Evolutionary conservation across 2,113 vertebrate species (phyloP).

Genomic region (Sander lucioperca): DNA sequence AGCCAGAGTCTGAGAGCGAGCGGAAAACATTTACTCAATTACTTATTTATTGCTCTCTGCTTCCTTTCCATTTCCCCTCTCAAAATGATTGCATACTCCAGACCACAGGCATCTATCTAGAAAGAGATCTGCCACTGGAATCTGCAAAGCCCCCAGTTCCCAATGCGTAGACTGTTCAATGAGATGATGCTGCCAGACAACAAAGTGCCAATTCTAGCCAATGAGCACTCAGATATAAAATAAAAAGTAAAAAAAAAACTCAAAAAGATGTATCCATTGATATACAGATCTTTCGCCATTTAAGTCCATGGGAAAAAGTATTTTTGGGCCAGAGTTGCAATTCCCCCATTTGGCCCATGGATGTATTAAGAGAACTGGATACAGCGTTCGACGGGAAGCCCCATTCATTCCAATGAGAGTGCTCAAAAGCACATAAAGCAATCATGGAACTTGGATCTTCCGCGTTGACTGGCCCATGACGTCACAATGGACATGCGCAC

Average conservation of each 20-base stretch:
- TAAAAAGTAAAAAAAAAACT: not conserved
- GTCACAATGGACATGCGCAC: too few species aligned
- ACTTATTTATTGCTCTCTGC: slow-evolving; percentile 48
- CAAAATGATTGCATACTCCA: slow-evolving; percentile 18
- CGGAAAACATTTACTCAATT: slow-evolving; percentile 37
- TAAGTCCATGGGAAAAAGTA: too few species aligned
- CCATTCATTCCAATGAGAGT: too few species aligned
- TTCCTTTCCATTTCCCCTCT: slow-evolving; percentile 46
- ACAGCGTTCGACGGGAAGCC: too few species aligned
- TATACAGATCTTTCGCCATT: too few species aligned
- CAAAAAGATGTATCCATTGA: too few species aligned
- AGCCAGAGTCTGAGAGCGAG: slow-evolving; percentile 9
- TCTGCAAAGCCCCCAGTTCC: slow-evolving; percentile 23
- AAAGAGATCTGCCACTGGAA: slow-evolving; percentile 39
- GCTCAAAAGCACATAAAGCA: too few species aligned
- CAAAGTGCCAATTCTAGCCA: not conserved
- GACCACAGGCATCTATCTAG: slow-evolving; percentile 21
- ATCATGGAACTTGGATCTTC: too few species aligned
- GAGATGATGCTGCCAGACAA: slow-evolving; percentile 26
- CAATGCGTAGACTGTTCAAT: slow-evolving; percentile 5
- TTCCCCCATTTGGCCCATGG: too few species aligned
- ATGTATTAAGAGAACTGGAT: too few species aligned
- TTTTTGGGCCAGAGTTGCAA: too few species aligned
- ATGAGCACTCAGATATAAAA: not conserved
- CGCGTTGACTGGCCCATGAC: too few species aligned